Percentiles rank a stretch among this genome's conserved stretches.
These are phyloP conservation scores for Drosophila ercepeae DNA, from an alignment of 1,140 invertebrate species.

Conservation along the genomic window DNA sequence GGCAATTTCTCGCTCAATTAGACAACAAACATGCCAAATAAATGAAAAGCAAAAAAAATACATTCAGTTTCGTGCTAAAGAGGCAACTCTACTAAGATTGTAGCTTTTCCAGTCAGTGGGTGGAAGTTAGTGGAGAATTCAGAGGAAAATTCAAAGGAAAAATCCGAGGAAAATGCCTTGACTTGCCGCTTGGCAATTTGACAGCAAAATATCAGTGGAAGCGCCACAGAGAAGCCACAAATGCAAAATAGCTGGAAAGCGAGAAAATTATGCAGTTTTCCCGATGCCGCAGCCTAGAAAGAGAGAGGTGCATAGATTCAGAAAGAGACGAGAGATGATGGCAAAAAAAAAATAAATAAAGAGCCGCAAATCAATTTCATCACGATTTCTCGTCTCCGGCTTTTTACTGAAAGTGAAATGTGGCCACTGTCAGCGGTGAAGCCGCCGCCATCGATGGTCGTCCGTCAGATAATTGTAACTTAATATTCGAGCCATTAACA, in stretches of 20 bases:
- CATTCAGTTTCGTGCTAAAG: conserved; percentile 81
- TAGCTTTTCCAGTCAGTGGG: conserved; percentile 8
- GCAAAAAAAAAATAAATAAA: conserved; percentile 58
- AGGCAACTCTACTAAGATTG: conserved; percentile 58
- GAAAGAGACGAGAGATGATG: conserved; percentile 58
- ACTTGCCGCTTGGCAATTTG: conserved; percentile 68
- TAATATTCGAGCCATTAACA: conserved; percentile 74
- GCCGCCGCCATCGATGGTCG: conserved; percentile 46
- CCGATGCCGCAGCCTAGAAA: not conserved
- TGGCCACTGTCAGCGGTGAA: conserved; percentile 49
- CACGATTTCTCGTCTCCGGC: conserved; percentile 72
- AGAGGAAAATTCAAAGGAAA: conserved; percentile 33
- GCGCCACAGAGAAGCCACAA: conserved; percentile 45
- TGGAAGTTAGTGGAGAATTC: not conserved
- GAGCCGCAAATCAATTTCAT: conserved; percentile 79
- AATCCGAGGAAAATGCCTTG: conserved; percentile 33
- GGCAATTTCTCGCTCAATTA: conserved; percentile 83
- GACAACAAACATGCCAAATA: conserved; percentile 78
- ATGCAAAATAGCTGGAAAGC: conserved; percentile 81
- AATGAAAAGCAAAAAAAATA: conserved; percentile 63
- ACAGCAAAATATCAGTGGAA: conserved; percentile 65
- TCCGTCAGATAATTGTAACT: conserved; percentile 66
- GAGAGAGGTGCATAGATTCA: too few relatives aligned
- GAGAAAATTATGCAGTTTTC: conserved; percentile 68
- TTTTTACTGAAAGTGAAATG: conserved; percentile 77